Base-by-base conservation (phyloP, 2,888 invertebrate species). In the Habrosyne pyritoides region DNA sequence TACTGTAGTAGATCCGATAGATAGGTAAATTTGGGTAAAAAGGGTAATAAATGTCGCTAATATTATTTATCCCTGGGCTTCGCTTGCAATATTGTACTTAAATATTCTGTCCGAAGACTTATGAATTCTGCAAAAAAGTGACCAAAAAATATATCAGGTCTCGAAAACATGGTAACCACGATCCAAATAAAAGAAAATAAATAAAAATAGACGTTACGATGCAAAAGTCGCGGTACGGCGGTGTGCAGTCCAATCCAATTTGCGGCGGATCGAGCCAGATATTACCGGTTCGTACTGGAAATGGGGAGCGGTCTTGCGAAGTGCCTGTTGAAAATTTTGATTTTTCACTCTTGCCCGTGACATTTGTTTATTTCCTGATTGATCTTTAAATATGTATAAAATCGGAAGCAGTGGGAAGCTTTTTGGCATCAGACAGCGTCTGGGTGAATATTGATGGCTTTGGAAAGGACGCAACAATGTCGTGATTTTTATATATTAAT, bases 201-300 rank as follows among this genome's bases (percentile, higher is more conserved):
- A 77, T 74, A 70, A 75, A 53, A 75, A 77, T 67, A 62, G 65
- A 68, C 64, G 62, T 71, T 64, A 63, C 71, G 69, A 77, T 79
- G 77, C 77, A 82, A 81, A 75, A 79, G 77, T 78, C 73, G 75
- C 65, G 63, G 66, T 64, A 66, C 72, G 67, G 5, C n/a, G 64
- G 72, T 64, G 69, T 73, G 71, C 77, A 73, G 77, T 73, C 77
- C 83, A 83, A 87, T 87, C 82, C 86, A 86, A 86, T 87, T 87
- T 84, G 80, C 65, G 73, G 78, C 76, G 78, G 83, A 78, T 81
- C 77, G 67, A 74, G 69, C 73, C 79, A 79, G 81, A 83, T 82
- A 83, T 83, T 79, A 81, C 79, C 69, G 69, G 80, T 77, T 81
- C 72, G 69, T 61, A 26, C 59, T 63, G 65, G 59, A 51, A 56